Evolutionary conservation across 2,113 vertebrate genomes (phyloP).

Genomic region (Gnathonemus longibarbis): DNA sequence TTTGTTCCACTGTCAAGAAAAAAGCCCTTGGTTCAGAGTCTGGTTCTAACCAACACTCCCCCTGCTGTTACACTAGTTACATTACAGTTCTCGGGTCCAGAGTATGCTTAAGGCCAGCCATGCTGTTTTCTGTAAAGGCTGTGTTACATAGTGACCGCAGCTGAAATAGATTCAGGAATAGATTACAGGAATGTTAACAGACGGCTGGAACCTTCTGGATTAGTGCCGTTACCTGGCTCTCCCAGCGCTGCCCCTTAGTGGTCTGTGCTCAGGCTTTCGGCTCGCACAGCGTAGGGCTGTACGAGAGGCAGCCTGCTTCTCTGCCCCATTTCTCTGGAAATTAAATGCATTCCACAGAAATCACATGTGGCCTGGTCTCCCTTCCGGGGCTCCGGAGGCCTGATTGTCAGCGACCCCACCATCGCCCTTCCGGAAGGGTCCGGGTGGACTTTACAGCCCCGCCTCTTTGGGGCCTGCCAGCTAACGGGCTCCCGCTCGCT

Average conservation of each 20-base stretch:
- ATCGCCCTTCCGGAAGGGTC: constrained; percentile 7
- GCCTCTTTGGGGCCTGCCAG: background rate
- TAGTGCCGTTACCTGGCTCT: background rate
- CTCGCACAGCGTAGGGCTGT: background rate
- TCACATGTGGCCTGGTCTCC: background rate
- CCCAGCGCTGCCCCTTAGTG: background rate
- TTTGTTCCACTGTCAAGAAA: background rate
- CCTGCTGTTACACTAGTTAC: background rate
- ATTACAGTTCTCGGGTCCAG: background rate
- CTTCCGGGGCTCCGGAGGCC: background rate
- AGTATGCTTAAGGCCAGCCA: background rate
- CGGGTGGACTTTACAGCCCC: background rate
- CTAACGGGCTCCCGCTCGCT: background rate
- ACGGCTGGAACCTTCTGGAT: background rate
- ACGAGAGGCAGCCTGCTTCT: background rate
- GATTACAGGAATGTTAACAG: background rate
- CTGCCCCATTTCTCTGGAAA: background rate
- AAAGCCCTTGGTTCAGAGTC: background rate
- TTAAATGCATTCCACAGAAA: background rate
- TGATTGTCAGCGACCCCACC: background rate
- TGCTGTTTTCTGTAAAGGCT: background rate
- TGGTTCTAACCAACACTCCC: background rate
- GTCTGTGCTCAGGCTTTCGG: background rate
- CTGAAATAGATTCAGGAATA: background rate
- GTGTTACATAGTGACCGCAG: background rate